Percentiles rank a stretch among this genome's conserved stretches.
phyloP scores from a whole-genome alignment of 1,140 invertebrate genomes.

The Zaprionus inermis region DNA sequence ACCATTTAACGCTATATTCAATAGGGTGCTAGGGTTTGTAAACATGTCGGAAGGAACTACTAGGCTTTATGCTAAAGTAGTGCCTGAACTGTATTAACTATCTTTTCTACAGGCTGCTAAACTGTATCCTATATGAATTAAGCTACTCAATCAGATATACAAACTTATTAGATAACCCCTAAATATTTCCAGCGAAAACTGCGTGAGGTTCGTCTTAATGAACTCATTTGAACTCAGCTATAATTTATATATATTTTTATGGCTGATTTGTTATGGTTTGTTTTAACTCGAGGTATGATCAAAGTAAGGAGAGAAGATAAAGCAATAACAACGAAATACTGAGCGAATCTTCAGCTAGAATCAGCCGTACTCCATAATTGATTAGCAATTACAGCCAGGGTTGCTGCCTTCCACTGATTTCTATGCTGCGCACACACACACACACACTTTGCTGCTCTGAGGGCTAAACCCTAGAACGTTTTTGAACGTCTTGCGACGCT shows the following conservation, averaged over 20 bases:
- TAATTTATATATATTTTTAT: constrained; percentile 67
- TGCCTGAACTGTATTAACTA: background rate
- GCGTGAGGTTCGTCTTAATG: background rate
- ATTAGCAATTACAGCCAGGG: background rate
- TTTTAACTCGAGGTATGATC: constrained; percentile 8
- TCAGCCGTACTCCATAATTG: background rate
- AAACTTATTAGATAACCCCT: background rate
- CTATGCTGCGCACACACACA: too few relatives aligned
- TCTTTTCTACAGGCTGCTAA: background rate
- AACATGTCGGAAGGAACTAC: background rate
- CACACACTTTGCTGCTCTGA: background rate
- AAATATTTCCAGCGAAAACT: background rate
- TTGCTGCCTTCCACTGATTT: background rate
- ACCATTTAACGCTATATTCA: constrained; percentile 10
- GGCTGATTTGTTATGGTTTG: constrained; percentile 54
- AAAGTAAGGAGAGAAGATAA: background rate
- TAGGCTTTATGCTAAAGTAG: background rate
- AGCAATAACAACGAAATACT: background rate
- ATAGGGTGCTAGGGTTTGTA: background rate
- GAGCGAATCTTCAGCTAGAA: background rate
- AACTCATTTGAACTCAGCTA: constrained; percentile 50
- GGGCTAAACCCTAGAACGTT: background rate
- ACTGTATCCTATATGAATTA: background rate
- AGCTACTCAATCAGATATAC: background rate
- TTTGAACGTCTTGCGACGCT: background rate